phyloP scores from a whole-genome alignment of 2,113 vertebrate genomes.

The Ceratotherium simum region DNA sequence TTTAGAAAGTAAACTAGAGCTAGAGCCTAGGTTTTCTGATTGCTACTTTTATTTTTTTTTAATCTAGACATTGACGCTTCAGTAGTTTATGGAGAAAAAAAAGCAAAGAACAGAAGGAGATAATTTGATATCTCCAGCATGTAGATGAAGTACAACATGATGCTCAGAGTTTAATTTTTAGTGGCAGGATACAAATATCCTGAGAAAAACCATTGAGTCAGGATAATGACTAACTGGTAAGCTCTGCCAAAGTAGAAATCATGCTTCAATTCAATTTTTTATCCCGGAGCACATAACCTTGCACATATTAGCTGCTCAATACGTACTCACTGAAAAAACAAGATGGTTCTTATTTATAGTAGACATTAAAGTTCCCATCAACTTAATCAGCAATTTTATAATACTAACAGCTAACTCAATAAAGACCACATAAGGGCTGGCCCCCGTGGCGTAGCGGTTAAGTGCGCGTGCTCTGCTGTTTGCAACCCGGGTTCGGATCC shows the following conservation, averaged over 20 bases:
- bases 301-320: background rate
- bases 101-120: background rate
- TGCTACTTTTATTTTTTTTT: background rate
- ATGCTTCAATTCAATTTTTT: background rate
- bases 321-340: background rate
- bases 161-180: background rate
- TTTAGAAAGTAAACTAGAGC: background rate
- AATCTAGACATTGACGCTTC: background rate
- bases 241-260: background rate
- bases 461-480: too few species aligned
- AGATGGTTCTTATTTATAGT: background rate
- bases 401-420: background rate
- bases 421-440: background rate
- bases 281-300: background rate
- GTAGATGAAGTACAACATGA: background rate
- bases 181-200: background rate
- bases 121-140: background rate
- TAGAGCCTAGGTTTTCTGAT: background rate
- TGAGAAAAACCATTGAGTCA: background rate
- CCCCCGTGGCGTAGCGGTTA: too few species aligned
- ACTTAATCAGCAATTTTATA: background rate
- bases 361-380: background rate
- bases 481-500: too few species aligned
- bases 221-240: background rate
- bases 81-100: background rate